Percentiles rank a stretch among this genome's conserved stretches.
phyloP scores from a whole-genome alignment of 2,113 vertebrate genomes.

The Catharus bicknelli region DNA sequence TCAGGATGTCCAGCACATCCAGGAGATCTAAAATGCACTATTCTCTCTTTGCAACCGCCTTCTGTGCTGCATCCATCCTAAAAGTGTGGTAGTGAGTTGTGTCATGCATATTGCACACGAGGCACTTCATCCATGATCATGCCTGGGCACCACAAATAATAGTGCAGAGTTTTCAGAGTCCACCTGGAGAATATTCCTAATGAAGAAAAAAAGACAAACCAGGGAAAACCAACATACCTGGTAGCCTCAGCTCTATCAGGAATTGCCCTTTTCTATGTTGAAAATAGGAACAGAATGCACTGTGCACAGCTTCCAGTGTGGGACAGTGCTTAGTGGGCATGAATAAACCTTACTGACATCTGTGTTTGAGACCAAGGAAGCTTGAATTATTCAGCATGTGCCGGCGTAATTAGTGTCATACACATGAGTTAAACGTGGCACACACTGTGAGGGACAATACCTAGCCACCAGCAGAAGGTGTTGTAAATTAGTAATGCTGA shows the following conservation, averaged over 20 bases:
- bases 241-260: background rate
- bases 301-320: background rate
- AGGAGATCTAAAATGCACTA: background rate
- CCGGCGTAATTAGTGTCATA: background rate
- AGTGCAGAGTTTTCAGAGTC: background rate
- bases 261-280: background rate
- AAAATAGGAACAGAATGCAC: background rate
- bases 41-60: background rate
- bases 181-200: background rate
- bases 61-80: background rate
- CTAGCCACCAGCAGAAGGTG: conserved; percentile 10
- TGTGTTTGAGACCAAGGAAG: background rate
- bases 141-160: background rate
- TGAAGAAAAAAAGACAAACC: background rate
- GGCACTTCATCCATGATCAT: background rate
- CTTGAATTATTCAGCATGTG: conserved; percentile 42
- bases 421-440: background rate
- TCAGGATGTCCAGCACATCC: background rate
- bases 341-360: background rate
- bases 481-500: conserved; percentile 15
- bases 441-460: background rate
- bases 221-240: background rate
- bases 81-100: background rate
- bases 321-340: background rate
- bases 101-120: no score